Evolutionary conservation across 2,113 vertebrate species (phyloP), one percentile per base, ranked within the genome.

Genomic region (Prinia subflava): DNA sequence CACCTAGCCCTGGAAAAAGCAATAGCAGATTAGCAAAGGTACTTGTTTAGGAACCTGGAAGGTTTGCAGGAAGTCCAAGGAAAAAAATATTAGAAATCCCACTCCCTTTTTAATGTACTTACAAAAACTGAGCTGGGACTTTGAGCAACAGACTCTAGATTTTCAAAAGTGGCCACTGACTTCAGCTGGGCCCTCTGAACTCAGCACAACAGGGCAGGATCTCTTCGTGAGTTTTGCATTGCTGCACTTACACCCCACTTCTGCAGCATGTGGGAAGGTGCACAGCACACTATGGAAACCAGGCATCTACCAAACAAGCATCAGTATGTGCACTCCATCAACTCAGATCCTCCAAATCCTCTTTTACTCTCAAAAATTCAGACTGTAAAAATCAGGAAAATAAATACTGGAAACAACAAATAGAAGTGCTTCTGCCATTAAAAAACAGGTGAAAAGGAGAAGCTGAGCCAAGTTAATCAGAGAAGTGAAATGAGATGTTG

Each of bases 381-480:
- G 85, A 52, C 59, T 50, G 70, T 55, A 65, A 37, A 31, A 37
- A 77, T 62, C 65, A 74, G 76, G 42, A 70, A 74, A 90, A 93
- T 42, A 77, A 92, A 93, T 39, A 57, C 42, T 93, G 76, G 63
- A 41, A 92, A 83, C 14, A 59, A 71, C 47, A 92, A 90, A n/a
- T 41, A 81, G 44, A 91, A 96, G 74, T 35, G 44, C 18, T 94
- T 47, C 71, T 94, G 90, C 71, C 64, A 68, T 80, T 52, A 78
- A 86, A 94, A 94, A 86, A 15, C 92, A 96, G 95, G 93, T 83
- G 76, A 70, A 93, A 90, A 95, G 63, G 90, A 96, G 85, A 83
- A 90, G 65, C 79, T 78, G 86, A 83, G 85, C 73, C 85, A 94
- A 90, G 80, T 94, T 94, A 95, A 94, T 92, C 93, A 90, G 88